Evolutionary conservation across 2,888 invertebrate species (phyloP).

Genomic region (Blastobasis adustella): DNA sequence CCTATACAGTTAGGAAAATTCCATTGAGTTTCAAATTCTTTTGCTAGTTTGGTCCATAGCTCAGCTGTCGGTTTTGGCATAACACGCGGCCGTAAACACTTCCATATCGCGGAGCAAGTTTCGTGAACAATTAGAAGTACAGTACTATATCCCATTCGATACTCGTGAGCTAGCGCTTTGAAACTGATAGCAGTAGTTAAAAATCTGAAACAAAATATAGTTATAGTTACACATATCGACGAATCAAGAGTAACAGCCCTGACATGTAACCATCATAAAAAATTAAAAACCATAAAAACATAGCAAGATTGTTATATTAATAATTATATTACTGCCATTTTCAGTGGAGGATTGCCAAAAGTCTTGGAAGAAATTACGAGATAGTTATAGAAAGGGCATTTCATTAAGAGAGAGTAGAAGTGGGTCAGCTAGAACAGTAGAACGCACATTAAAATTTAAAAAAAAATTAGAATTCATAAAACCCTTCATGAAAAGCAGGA

Average conservation of each 20-base stretch:
- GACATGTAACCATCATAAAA: background rate
- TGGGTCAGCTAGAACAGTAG: slow-evolving; percentile 2
- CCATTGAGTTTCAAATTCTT: slow-evolving; percentile 3
- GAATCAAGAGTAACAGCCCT: too few relatives aligned
- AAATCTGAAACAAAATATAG: slow-evolving; percentile 6
- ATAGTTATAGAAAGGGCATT: slow-evolving; percentile 5
- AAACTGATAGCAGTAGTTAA: slow-evolving; percentile 4
- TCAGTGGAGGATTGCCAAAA: slow-evolving; percentile 8
- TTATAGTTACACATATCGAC: too few relatives aligned
- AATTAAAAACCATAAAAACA: background rate
- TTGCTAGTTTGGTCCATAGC: slow-evolving; percentile 3
- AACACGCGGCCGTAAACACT: slow-evolving; percentile 3
- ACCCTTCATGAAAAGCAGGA: slow-evolving; percentile 6
- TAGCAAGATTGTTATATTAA: background rate
- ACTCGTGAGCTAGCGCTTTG: slow-evolving; percentile 1
- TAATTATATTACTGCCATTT: background rate
- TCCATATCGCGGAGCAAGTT: slow-evolving; percentile 3
- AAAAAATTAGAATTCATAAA: slow-evolving; percentile 9
- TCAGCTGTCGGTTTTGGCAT: slow-evolving; percentile 2
- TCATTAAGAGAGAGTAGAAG: slow-evolving; percentile 3
- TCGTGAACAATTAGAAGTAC: slow-evolving; percentile 4
- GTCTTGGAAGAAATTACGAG: slow-evolving; percentile 8
- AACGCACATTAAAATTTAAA: slow-evolving; percentile 2
- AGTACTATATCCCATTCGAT: slow-evolving; percentile 2
- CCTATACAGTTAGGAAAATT: slow-evolving; percentile 2